These are phyloP conservation scores for Zaprionus gabonicus DNA, from an alignment of 1,140 invertebrate species.

Conservation along the genomic window DNA sequence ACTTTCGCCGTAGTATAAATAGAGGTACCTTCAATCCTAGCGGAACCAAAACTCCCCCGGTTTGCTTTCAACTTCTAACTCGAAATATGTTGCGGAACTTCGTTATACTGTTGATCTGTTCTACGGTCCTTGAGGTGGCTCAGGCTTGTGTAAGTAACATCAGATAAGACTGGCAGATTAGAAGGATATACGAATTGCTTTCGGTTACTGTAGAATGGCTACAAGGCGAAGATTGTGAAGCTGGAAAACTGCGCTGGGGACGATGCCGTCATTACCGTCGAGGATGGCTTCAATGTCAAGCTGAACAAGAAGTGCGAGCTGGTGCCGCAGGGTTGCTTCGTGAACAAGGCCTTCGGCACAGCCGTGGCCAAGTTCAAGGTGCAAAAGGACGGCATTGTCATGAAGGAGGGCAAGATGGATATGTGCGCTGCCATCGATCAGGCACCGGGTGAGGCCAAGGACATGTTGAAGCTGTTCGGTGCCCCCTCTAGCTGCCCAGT, in stretches of 20 bases:
- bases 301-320: constrained; percentile 82
- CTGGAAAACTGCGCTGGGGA: constrained; percentile 77
- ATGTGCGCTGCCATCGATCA: constrained; percentile 70
- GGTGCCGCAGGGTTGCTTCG: constrained; percentile 71
- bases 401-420: constrained; percentile 81
- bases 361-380: constrained; percentile 74
- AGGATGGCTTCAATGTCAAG: constrained; percentile 65
- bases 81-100: constrained; percentile 56
- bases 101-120: constrained; percentile 50
- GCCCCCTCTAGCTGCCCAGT: constrained; percentile 75
- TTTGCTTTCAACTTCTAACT: neutral
- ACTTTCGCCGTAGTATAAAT: constrained; percentile 53
- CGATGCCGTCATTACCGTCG: constrained; percentile 66
- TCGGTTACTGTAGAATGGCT: constrained; percentile 65
- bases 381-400: constrained; percentile 72
- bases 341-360: constrained; percentile 72
- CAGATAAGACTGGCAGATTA: neutral
- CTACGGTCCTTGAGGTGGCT: constrained; percentile 48
- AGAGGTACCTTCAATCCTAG: constrained; percentile 13
- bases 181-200: neutral
- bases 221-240: constrained; percentile 78
- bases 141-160: constrained; percentile 73
- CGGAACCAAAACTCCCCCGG: constrained; percentile 19
- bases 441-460: constrained; percentile 67
- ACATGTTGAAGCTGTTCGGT: constrained; percentile 76